phyloP scores from a whole-genome alignment of 2,113 vertebrate species.

The Murina feae region DNA sequence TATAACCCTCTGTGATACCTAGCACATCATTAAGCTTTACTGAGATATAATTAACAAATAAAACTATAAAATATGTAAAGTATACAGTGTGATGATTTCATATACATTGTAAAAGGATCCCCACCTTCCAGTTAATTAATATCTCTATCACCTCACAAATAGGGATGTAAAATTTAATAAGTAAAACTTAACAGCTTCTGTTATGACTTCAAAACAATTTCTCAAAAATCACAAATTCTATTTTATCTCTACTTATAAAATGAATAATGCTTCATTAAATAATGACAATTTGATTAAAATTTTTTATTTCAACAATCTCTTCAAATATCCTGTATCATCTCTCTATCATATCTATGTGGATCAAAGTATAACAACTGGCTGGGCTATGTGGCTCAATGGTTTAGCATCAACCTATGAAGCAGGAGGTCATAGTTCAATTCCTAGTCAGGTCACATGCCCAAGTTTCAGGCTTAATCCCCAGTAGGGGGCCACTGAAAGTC shows the following conservation, averaged over 20 bases:
- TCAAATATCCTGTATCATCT: not conserved
- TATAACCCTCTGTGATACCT: not conserved
- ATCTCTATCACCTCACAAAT: not conserved
- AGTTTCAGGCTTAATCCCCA: too few species aligned
- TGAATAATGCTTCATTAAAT: conserved; percentile 5
- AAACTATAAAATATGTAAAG: not conserved
- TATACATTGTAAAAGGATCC: not conserved
- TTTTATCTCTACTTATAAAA: conserved; percentile 26
- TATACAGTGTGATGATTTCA: not conserved
- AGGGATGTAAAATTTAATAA: not conserved
- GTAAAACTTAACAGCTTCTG: not conserved
- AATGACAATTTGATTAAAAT: conserved; percentile 6
- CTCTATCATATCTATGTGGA: not conserved
- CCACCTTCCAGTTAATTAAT: not conserved
- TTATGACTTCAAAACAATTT: not conserved
- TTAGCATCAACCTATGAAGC: too few species aligned
- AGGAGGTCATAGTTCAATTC: too few species aligned
- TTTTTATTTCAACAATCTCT: conserved; percentile 10
- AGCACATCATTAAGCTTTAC: not conserved
- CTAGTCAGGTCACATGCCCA: too few species aligned
- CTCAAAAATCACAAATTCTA: not conserved
- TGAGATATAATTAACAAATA: not conserved
- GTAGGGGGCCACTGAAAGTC: not conserved
- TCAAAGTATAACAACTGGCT: not conserved
- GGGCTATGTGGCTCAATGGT: too few species aligned